These are phyloP conservation scores for Neodiprion lecontei DNA, from an alignment of 1,140 invertebrate species.

Conservation along the genomic window DNA sequence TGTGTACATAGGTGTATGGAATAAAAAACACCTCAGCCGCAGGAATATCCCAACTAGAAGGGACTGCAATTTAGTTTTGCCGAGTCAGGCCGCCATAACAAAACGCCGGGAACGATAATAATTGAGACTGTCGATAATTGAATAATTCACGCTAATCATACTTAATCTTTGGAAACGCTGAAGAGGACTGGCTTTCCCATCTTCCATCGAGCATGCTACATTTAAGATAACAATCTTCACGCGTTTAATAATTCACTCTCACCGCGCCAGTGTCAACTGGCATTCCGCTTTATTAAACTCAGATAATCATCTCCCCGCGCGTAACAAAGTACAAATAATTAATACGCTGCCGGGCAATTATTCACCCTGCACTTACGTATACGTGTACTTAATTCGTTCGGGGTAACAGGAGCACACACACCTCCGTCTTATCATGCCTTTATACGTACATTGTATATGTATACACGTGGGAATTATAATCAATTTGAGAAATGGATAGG, in stretches of 20 bases:
- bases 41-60: too few relatives aligned
- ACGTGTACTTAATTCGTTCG: too few relatives aligned
- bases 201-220: background rate
- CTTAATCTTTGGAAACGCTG: background rate
- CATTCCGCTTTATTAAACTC: background rate
- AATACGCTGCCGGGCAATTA: background rate
- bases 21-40: too few relatives aligned
- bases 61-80: too few relatives aligned
- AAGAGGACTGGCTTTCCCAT: background rate
- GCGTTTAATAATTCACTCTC: conserved; percentile 1
- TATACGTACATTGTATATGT: too few relatives aligned
- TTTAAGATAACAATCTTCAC: background rate
- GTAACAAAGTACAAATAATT: background rate
- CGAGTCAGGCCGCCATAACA: background rate
- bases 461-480: too few relatives aligned
- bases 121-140: background rate
- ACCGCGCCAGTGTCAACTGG: background rate
- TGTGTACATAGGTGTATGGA: background rate
- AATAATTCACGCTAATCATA: background rate
- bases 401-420: too few relatives aligned
- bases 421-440: too few relatives aligned
- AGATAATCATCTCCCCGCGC: too few relatives aligned
- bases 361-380: background rate
- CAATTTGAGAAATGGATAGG: too few relatives aligned
- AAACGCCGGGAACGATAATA: background rate